Evolutionary conservation across 2,113 vertebrate species (phyloP).

Genomic region (Chionis minor): DNA sequence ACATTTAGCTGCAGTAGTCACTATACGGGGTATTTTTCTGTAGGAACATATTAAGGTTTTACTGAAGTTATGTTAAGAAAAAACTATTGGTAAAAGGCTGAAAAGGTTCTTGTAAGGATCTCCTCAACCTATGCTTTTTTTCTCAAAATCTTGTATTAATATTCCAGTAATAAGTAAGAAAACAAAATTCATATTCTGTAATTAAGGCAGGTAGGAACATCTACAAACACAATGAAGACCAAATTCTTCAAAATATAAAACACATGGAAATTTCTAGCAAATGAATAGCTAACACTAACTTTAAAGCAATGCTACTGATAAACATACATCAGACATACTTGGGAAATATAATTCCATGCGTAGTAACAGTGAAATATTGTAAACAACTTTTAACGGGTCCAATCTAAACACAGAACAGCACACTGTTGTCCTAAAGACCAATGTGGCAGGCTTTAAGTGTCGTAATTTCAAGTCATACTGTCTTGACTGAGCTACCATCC

Average conservation of each 20-base stretch:
- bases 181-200: background rate
- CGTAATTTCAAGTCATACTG: background rate
- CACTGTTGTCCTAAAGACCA: background rate
- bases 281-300: background rate
- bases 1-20: background rate
- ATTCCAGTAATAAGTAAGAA: background rate
- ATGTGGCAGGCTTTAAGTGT: background rate
- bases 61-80: background rate
- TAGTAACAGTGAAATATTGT: background rate
- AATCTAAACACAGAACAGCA: background rate
- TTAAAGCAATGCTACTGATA: background rate
- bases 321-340: background rate
- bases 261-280: background rate
- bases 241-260: background rate
- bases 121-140: background rate
- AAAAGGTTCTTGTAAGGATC: background rate
- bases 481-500: background rate
- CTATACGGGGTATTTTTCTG: background rate
- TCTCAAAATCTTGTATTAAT: background rate
- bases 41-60: background rate
- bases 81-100: background rate
- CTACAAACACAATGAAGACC: background rate
- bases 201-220: background rate
- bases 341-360: background rate
- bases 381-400: background rate